Conservation (phyloP, 2,113 vertebrate genomes). For the Dascyllus trimaculatus region DNA sequence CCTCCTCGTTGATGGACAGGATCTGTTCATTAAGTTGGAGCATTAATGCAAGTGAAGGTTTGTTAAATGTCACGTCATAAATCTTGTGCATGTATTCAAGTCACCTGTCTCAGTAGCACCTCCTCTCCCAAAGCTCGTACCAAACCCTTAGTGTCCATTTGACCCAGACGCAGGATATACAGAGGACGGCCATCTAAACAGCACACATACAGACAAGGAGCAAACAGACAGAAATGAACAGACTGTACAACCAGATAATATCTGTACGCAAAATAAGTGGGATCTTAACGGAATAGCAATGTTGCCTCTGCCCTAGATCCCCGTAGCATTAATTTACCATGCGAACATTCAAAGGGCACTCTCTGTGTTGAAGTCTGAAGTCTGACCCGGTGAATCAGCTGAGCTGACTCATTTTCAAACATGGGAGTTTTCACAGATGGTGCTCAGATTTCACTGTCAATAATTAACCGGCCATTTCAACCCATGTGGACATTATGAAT, state of each 20-base stretch:
- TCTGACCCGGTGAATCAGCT: conserved; percentile 12
- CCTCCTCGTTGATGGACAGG: conserved; percentile 96
- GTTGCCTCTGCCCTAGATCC: not conserved
- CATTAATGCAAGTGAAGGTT: not conserved
- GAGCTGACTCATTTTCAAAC: conserved; percentile 37
- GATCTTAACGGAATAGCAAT: too few species aligned
- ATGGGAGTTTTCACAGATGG: conserved; percentile 37
- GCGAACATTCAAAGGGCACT: conserved; percentile 1
- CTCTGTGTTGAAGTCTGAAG: conserved; percentile 1
- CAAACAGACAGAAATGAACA: not conserved
- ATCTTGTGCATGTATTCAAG: not conserved
- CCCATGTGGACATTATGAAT: conserved; percentile 6
- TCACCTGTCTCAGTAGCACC: conserved; percentile 92
- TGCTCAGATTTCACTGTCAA: conserved; percentile 43
- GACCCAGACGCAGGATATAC: conserved; percentile 93
- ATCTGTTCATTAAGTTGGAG: conserved; percentile 81
- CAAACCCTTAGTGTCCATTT: conserved; percentile 98
- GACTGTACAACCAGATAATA: too few species aligned
- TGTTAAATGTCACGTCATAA: not conserved
- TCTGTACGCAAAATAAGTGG: too few species aligned
- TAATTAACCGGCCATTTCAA: conserved; percentile 52
- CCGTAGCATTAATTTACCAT: not conserved
- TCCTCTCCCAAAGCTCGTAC: conserved; percentile 95
- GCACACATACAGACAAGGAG: conserved; percentile 1
- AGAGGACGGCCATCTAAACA: conserved; percentile 92